Evolutionary conservation across 2,113 vertebrate genomes (phyloP).

Genomic region (Chaetodon auriga): DNA sequence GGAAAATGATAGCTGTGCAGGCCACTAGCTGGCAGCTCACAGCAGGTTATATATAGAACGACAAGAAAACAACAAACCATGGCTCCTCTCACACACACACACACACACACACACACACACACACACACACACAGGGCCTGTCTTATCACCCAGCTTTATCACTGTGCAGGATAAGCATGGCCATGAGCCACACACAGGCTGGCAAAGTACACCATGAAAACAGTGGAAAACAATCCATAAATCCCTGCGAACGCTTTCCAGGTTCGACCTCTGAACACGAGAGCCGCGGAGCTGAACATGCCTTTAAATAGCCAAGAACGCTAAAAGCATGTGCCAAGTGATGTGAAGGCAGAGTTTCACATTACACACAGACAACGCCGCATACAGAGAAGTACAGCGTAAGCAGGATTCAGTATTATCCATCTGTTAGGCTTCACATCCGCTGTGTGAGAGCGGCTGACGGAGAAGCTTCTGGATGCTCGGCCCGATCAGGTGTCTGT

Average conservation of each 20-base stretch:
- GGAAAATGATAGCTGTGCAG: conserved; percentile 72
- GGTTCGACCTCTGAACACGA: conserved; percentile 25
- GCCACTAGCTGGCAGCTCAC: conserved; percentile 50
- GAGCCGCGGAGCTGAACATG: neutral
- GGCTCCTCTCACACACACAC: conserved; percentile 1
- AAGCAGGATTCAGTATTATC: neutral
- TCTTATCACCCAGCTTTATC: conserved; percentile 66
- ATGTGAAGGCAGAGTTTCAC: conserved; percentile 7
- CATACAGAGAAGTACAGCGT: neutral
- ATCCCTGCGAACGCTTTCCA: conserved; percentile 46
- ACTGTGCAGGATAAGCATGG: conserved; percentile 58
- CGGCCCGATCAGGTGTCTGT: conserved; percentile 23
- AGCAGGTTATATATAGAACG: conserved; percentile 76
- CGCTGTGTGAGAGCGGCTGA: neutral
- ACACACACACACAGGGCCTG: conserved; percentile 10
- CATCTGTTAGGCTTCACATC: neutral
- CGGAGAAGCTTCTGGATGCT: conserved; percentile 32
- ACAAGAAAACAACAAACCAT: conserved; percentile 72
- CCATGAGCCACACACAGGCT: conserved; percentile 32
- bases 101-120: no score
- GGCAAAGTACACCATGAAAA: conserved; percentile 31
- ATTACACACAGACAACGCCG: neutral
- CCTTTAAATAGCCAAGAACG: conserved; percentile 20
- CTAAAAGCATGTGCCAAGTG: neutral
- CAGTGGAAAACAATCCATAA: conserved; percentile 45